Evolutionary conservation across 2,888 invertebrate genomes (phyloP).

Genomic region (Phymatocera aterrima): DNA sequence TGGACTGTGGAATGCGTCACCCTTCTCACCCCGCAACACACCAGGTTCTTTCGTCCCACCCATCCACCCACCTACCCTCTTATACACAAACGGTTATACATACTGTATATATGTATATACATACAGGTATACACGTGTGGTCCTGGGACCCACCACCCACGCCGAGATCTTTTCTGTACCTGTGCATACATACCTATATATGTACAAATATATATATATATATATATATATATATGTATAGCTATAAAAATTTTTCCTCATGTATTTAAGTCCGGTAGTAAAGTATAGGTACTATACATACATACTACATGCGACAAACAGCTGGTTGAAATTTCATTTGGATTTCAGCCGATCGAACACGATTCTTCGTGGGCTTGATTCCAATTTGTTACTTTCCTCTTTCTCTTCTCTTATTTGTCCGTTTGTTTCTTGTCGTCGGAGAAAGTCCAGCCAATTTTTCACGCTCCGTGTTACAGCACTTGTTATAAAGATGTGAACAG

Average conservation of each 20-base stretch:
- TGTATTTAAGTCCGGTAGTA: no score
- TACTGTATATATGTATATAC: no score
- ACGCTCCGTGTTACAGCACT: no score
- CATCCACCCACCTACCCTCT: constrained; percentile 51
- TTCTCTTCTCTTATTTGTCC: no score
- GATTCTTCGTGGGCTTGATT: no score
- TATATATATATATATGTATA: not conserved
- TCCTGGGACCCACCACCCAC: constrained; percentile 46
- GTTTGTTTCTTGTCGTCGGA: no score
- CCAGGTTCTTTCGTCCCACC: constrained; percentile 51
- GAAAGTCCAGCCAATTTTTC: no score
- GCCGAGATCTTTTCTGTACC: not conserved
- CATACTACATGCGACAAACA: no score
- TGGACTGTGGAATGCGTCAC: constrained; percentile 67
- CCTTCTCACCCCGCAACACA: constrained; percentile 51
- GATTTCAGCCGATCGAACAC: no score
- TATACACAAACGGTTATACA: constrained; percentile 58
- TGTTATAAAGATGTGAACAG: no score
- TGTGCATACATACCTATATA: not conserved
- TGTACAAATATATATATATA: not conserved
- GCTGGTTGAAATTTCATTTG: no score
- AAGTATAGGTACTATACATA: not conserved
- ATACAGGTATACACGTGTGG: constrained; percentile 57
- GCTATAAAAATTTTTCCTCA: not conserved
- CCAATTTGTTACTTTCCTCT: no score